Evolutionary conservation across 2,888 invertebrate species (phyloP).

Genomic region (Chorisops tibialis): DNA sequence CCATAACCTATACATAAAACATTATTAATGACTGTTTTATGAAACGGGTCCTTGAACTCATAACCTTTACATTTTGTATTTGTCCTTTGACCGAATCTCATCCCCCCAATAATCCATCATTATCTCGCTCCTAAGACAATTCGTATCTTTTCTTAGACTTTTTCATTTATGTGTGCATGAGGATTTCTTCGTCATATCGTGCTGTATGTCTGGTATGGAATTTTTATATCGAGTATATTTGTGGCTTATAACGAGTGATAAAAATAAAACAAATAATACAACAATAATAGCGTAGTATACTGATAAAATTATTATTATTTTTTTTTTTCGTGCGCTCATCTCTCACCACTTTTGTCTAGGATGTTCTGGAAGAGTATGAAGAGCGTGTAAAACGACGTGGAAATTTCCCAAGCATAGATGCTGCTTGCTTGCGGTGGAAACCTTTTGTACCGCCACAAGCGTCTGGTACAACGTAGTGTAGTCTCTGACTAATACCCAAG

Average conservation of each 20-base stretch:
- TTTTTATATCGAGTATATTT: no score
- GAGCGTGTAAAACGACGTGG: conserved; percentile 76
- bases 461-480: conserved; percentile 31
- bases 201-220: no score
- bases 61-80: background rate
- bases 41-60: background rate
- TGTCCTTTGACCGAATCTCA: background rate
- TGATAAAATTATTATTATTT: background rate
- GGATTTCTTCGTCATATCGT: no score
- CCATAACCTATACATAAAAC: no score
- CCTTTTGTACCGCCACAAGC: conserved; percentile 63
- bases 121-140: no score
- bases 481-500: background rate
- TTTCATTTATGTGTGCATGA: no score
- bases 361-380: conserved; percentile 88
- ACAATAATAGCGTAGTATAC: background rate
- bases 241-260: no score
- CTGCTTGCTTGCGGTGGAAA: conserved; percentile 83
- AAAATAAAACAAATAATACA: background rate
- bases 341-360: conserved; percentile 55
- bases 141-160: no score
- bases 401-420: conserved; percentile 84
- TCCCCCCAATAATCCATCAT: background rate
- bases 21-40: no score
- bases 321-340: no score